Percentiles rank a stretch among this genome's conserved stretches.
Evolutionary conservation across 2,888 invertebrate genomes (phyloP).

Genomic region (Drosophila merina): DNA sequence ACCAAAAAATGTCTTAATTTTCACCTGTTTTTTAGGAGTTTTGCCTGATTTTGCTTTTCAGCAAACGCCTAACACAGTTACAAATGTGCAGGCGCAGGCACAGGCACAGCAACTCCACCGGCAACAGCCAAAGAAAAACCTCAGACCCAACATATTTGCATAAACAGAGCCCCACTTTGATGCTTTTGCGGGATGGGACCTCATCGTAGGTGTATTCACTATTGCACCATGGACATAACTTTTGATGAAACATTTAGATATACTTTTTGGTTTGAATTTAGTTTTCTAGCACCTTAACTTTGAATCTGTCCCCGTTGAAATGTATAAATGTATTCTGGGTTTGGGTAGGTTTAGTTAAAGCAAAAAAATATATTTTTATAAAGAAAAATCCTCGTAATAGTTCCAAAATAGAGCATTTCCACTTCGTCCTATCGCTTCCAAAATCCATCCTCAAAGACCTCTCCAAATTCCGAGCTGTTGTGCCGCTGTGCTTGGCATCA

Average conservation of each 20-base stretch:
- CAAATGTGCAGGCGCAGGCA: slow-evolving; percentile 30
- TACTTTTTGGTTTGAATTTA: neutral
- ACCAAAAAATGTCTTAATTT: slow-evolving; percentile 67
- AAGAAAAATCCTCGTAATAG: too few relatives aligned
- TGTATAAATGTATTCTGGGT: too few relatives aligned
- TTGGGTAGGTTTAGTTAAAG: too few relatives aligned
- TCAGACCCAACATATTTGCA: slow-evolving; percentile 64
- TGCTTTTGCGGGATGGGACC: slow-evolving; percentile 10
- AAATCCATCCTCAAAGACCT: neutral
- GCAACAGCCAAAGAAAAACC: slow-evolving; percentile 41
- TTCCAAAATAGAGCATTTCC: slow-evolving; percentile 13
- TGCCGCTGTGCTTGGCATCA: slow-evolving; percentile 52
- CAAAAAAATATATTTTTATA: too few relatives aligned
- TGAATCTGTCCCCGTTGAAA: neutral
- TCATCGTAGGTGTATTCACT: slow-evolving; percentile 22
- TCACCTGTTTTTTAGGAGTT: slow-evolving; percentile 40
- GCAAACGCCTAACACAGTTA: slow-evolving; percentile 56
- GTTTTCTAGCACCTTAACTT: neutral
- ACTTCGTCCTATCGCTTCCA: neutral
- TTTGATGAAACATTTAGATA: slow-evolving; percentile 3
- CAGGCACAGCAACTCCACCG: slow-evolving; percentile 20
- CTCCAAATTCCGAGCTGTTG: slow-evolving; percentile 45
- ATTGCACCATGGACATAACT: neutral
- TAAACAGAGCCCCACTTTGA: slow-evolving; percentile 59
- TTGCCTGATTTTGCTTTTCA: slow-evolving; percentile 33